These are phyloP conservation scores for Amblyteles armatorius DNA, from an alignment of 2,888 invertebrate species.

Conservation along the genomic window DNA sequence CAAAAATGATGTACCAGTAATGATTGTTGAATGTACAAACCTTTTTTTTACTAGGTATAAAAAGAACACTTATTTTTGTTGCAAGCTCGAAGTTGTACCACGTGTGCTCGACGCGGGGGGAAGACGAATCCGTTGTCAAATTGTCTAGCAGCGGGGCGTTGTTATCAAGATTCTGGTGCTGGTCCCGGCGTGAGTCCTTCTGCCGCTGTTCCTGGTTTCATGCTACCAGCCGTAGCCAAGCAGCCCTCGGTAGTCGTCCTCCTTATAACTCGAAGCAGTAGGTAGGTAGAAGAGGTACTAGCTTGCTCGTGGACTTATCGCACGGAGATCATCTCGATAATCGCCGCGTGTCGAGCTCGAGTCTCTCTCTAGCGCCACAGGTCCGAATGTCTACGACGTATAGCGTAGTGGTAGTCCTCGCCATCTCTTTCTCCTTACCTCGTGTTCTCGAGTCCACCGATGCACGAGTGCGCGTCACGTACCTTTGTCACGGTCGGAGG, in stretches of 20 bases:
- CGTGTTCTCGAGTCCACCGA: conserved; percentile 34
- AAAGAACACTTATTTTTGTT: conserved; percentile 18
- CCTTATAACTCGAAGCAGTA: conserved; percentile 42
- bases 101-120: conserved; percentile 51
- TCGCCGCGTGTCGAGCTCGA: conserved; percentile 58
- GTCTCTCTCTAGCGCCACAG: conserved; percentile 62
- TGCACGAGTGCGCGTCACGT: conserved; percentile 50
- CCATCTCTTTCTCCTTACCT: conserved; percentile 17
- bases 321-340: conserved; percentile 69
- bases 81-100: not conserved
- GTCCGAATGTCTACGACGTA: conserved; percentile 49
- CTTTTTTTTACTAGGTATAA: not conserved
- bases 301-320: conserved; percentile 62
- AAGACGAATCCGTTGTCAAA: conserved; percentile 81
- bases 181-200: conserved; percentile 56
- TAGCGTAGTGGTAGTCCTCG: conserved; percentile 10
- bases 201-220: conserved; percentile 24
- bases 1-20: not conserved
- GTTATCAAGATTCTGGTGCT: conserved; percentile 79
- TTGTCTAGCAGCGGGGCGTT: conserved; percentile 80
- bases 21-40: not conserved
- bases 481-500: conserved; percentile 48
- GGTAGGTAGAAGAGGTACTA: conserved; percentile 36
- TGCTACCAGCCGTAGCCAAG: conserved; percentile 22
- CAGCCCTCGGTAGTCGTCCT: not conserved